These are phyloP conservation scores for Pterobdella sp. DNA, from an alignment of 2,888 invertebrate species.

Conservation along the genomic window DNA sequence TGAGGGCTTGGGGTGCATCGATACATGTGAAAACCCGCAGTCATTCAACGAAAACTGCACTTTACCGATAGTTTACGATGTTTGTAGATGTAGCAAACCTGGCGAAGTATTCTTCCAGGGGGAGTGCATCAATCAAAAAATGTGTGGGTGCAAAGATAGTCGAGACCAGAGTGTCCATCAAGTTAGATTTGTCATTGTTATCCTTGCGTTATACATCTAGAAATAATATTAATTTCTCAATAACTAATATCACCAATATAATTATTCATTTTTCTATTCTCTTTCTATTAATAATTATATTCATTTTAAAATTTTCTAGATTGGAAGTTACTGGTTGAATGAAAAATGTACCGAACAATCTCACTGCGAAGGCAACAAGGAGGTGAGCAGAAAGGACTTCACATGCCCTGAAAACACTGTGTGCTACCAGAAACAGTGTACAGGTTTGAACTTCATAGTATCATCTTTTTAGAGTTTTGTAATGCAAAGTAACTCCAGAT, in stretches of 20 bases:
- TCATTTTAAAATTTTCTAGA: background rate
- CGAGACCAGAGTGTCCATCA: slow-evolving; percentile 11
- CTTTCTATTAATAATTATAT: background rate
- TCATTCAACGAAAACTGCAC: background rate
- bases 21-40: slow-evolving; percentile 15
- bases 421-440: background rate
- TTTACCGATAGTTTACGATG: slow-evolving; percentile 8
- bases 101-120: slow-evolving; percentile 19
- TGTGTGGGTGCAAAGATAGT: slow-evolving; percentile 8
- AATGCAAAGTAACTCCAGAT: too few species aligned
- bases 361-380: slow-evolving; percentile 16
- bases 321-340: background rate
- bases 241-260: background rate
- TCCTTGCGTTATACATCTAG: background rate
- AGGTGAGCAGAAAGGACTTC: background rate
- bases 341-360: background rate
- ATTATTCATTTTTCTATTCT: background rate
- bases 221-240: background rate
- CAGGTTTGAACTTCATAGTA: too few species aligned
- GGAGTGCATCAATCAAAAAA: background rate
- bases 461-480: too few species aligned
- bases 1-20: background rate
- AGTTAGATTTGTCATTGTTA: background rate
- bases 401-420: slow-evolving; percentile 1
- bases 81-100: background rate